Base-by-base conservation (phyloP, 2,888 invertebrate species). In the Rhodophaea formosa region DNA sequence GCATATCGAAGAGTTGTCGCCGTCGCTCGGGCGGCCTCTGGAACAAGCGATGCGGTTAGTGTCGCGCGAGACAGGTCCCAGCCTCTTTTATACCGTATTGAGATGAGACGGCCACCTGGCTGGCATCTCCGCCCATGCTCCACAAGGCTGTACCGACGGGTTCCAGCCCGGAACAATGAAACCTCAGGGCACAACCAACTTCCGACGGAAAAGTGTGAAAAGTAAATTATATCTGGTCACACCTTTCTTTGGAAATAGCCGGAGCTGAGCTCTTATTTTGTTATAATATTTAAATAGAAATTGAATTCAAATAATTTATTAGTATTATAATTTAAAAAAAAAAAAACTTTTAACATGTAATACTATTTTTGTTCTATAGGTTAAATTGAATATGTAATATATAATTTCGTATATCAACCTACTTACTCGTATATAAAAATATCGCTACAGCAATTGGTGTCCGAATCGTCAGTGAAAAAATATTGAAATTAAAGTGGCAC, bases 41-140 rank as follows among this genome's bases (percentile, higher is more conserved):
- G 68, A 69, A 75, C 73, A 72, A 73, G 75, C 75, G 79, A 72
- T 71, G 73, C 71, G 74, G 69, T 70, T 76, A 85, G 80, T 88
- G 88, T 84, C 81, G 77, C 68, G 70, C 61, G 63, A 67, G 63
- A 66, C 66, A 61, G 66, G 69, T 74, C 61, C 60, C 63, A 71
- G 67, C 66, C 68, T 72, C 82, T 88, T 88, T 84, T 88, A 88
- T 88, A 88, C 74, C 71, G 69, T 68, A 66, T 64, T 62, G 64
- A 67, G 70, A 69, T 70, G 68, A 71, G 56, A 63, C 63, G 59
- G 57, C 62, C 62, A 58, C 58, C 63, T 62, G 66, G 56, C 66
- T 64, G 66, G 23, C n/a, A 8, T 39, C 63, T 59, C 67, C 72
- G 70, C 63, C 67, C 70, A 70, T 72, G 74, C 70, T 70, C 65